phyloP scores from a whole-genome alignment of 2,888 invertebrate genomes.

The Drosophila fulvimacula region DNA sequence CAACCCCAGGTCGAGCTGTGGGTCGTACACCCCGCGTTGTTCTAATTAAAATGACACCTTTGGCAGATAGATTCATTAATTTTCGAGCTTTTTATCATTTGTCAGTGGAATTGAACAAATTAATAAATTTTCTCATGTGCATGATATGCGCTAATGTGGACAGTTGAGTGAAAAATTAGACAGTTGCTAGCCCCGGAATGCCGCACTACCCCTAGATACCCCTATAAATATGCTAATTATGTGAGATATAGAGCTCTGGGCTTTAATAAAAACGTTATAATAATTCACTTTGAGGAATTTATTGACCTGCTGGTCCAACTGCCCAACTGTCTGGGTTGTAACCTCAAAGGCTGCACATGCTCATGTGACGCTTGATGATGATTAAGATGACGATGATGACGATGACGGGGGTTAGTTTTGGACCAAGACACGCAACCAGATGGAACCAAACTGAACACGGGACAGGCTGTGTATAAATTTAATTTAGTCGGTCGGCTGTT shows the following conservation, averaged over 20 bases:
- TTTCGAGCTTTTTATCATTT: conserved; percentile 78
- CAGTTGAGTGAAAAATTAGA: conserved; percentile 80
- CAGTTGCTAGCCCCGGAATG: conserved; percentile 37
- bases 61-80: conserved; percentile 61
- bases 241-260: conserved; percentile 56
- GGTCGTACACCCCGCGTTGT: conserved; percentile 29
- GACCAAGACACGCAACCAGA: conserved; percentile 71
- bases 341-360: conserved; percentile 79
- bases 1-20: neutral
- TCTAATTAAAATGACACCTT: conserved; percentile 77
- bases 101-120: conserved; percentile 76
- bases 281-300: conserved; percentile 76
- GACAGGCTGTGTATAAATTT: conserved; percentile 66
- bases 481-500: conserved; percentile 77
- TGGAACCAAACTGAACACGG: conserved; percentile 63
- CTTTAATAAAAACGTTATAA: conserved; percentile 78
- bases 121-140: conserved; percentile 68
- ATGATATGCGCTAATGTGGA: conserved; percentile 69
- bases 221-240: conserved; percentile 74
- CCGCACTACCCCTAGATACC: conserved; percentile 31
- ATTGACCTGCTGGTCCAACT: conserved; percentile 61
- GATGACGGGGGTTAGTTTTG: conserved; percentile 52
- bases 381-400: conserved; percentile 34
- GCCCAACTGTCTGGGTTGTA: conserved; percentile 38
- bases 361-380: conserved; percentile 65